Evolutionary conservation across 2,888 invertebrate species (phyloP), one percentile per base, ranked within the genome.

Genomic region (Lasius fuliginosus): DNA sequence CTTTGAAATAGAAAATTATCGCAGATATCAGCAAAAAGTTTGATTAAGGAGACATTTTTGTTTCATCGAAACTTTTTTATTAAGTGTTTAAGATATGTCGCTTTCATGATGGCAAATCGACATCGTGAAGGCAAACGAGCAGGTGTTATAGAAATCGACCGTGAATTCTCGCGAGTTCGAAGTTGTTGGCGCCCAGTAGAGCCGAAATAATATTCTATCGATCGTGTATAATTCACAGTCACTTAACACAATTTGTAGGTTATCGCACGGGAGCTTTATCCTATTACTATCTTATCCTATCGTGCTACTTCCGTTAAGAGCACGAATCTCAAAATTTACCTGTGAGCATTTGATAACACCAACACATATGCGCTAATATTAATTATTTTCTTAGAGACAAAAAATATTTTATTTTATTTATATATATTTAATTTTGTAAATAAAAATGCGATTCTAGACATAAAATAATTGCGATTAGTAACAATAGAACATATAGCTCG

Each of bases 171-270:
- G 18, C 12, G 27, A 64, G 23, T 40, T 75, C 15, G 69, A 69
- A 42, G n/a, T 42, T 40, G 53, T 56, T 18, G 23, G 60, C 60
- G 33, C 42, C 12, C 12, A n/a, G 27, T 49, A 73, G 46, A 81
- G 46, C 46, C 60, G 42, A 81, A 81, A 81, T 81, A 73, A 81
- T 73, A 81, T 71, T 60, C 36, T 60, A 81, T 81, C 42, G 74
- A 81, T 81, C 74, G 60, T 73, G 36, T 46, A 46, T 73, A 81
- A 81, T 81, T 81, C 27, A 81, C 74, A 73, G 79, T 49, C 60
- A 81, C 60, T 81, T 81, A 81, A 81, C 79, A 79, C 79, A 73
- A 81, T 81, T 73, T 60, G 36, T 73, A 81, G 33, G 60, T 62
- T 81, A 81, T 73, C 23, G 60, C 60, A 12, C 79, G 5, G 36